Evolutionary conservation across 2,113 vertebrate genomes (phyloP).

Genomic region (Stigmatopora argus): DNA sequence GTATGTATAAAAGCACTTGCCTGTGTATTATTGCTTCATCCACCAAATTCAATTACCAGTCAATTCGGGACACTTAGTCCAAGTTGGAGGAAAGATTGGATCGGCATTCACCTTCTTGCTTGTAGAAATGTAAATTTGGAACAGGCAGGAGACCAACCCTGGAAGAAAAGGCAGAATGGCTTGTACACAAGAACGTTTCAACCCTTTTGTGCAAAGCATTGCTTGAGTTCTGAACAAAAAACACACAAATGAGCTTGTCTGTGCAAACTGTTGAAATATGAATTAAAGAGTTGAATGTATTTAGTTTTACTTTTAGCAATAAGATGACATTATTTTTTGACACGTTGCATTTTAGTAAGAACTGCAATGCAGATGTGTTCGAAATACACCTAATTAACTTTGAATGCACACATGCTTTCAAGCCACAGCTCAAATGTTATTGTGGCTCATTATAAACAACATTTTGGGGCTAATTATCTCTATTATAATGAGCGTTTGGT

Average conservation of each 20-base stretch:
- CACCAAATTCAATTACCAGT: neutral
- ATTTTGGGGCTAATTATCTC: constrained; percentile 52
- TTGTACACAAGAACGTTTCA: constrained; percentile 10
- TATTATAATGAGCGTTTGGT: constrained; percentile 53
- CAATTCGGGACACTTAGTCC: constrained; percentile 12
- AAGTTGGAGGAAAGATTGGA: constrained; percentile 2
- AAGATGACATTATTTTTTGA: neutral
- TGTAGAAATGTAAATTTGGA: constrained; percentile 19
- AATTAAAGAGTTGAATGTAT: neutral
- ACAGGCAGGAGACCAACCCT: constrained; percentile 39
- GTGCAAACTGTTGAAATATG: constrained; percentile 4
- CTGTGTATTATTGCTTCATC: constrained; percentile 15
- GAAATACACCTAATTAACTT: constrained; percentile 7
- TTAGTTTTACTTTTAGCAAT: neutral
- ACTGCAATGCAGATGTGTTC: neutral
- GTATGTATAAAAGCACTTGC: constrained; percentile 5
- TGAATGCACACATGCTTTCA: constrained; percentile 16
- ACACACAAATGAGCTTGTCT: constrained; percentile 2
- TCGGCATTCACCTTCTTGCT: constrained; percentile 15
- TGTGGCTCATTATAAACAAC: constrained; percentile 34
- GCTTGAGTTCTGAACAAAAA: constrained; percentile 4
- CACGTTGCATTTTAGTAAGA: neutral
- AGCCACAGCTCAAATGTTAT: constrained; percentile 12
- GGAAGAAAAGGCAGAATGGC: constrained; percentile 36
- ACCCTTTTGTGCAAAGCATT: neutral